phyloP scores from a whole-genome alignment of 2,797 vertebrate species.

The Labeo calbasu region DNA sequence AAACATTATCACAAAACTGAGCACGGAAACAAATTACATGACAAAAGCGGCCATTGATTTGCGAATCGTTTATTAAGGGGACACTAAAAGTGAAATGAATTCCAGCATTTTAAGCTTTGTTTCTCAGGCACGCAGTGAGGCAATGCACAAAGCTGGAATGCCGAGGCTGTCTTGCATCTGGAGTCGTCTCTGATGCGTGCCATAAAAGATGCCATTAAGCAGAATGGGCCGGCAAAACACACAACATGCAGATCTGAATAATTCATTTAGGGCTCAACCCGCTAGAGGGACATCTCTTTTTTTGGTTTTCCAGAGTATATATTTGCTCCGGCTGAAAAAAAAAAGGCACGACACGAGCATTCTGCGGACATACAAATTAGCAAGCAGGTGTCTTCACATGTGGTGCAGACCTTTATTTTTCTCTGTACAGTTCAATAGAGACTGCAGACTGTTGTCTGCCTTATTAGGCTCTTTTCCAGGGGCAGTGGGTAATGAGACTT shows the following conservation, averaged over 20 bases:
- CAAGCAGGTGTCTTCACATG: constrained; percentile 67
- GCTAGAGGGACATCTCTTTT: constrained; percentile 76
- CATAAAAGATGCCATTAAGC: constrained; percentile 81
- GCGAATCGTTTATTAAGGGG: constrained; percentile 79
- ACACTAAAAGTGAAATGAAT: constrained; percentile 76
- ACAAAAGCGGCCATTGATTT: constrained; percentile 80
- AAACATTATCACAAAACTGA: constrained; percentile 70
- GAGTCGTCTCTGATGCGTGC: constrained; percentile 79
- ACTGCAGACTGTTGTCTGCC: constrained; percentile 23
- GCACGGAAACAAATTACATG: constrained; percentile 71
- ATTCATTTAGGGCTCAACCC: constrained; percentile 79
- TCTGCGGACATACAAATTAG: constrained; percentile 67
- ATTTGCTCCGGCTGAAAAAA: constrained; percentile 76
- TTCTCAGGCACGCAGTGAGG: constrained; percentile 70
- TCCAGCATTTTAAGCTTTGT: constrained; percentile 75
- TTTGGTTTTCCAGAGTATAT: constrained; percentile 67
- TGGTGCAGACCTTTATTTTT: constrained; percentile 55
- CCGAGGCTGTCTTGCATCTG: constrained; percentile 72
- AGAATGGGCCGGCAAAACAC: constrained; percentile 76
- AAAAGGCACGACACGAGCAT: constrained; percentile 69
- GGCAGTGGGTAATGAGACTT: constrained; percentile 45
- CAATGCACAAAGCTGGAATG: constrained; percentile 64
- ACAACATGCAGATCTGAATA: constrained; percentile 78
- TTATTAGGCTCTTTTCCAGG: constrained; percentile 49
- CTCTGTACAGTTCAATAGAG: constrained; percentile 35